Percentiles rank a stretch among this genome's conserved stretches.
These are phyloP conservation scores for Melopsittacus undulatus DNA, from an alignment of 2,797 vertebrate species.

Conservation along the genomic window DNA sequence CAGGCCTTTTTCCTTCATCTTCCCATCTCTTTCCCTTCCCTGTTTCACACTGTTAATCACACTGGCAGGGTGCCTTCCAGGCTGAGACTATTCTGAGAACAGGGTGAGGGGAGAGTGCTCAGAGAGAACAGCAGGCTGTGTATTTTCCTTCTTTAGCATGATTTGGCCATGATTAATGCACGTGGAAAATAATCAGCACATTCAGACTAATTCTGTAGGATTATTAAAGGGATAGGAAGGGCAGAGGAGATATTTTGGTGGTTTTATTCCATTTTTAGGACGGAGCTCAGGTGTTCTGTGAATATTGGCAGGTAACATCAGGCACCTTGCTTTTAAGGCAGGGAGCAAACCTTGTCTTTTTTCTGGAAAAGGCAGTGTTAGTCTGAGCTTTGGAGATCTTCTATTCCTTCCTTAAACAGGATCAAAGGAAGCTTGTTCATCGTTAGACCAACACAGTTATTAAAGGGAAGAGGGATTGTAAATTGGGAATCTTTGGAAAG, in stretches of 20 bases:
- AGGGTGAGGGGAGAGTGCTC: constrained; percentile 38
- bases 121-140: constrained; percentile 38
- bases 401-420: neutral
- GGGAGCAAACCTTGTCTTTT: neutral
- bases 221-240: neutral
- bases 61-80: constrained; percentile 33
- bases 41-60: constrained; percentile 33
- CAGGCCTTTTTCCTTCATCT: neutral
- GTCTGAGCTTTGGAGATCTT: neutral
- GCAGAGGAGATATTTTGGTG: neutral
- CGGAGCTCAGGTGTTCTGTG: neutral
- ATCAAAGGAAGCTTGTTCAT: neutral
- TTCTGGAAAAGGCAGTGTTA: neutral
- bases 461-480: neutral
- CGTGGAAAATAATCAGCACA: constrained; percentile 13
- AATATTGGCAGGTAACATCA: neutral
- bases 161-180: constrained; percentile 48
- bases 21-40: neutral
- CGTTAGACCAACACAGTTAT: neutral
- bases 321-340: neutral
- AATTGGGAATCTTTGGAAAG: neutral
- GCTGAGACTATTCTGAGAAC: constrained; percentile 43
- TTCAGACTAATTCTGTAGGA: constrained; percentile 12
- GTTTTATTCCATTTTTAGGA: neutral
- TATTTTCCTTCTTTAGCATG: neutral